phyloP scores from a whole-genome alignment of 2,888 invertebrate genomes.

The Megaustenia siamemsis region DNA sequence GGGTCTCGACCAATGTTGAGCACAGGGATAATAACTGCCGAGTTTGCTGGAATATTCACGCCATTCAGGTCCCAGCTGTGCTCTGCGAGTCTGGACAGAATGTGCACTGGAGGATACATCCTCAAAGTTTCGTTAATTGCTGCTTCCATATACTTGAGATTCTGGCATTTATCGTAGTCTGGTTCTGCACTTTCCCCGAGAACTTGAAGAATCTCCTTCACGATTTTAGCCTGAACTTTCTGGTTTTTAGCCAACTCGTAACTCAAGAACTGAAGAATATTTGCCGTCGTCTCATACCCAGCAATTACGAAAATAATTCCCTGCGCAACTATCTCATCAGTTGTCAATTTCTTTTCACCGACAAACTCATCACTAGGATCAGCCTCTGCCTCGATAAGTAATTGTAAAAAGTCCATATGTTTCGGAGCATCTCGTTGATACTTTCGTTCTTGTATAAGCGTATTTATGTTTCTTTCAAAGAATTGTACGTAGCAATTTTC shows the following conservation, averaged over 20 bases:
- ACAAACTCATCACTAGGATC: slow-evolving; percentile 24
- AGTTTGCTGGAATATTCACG: slow-evolving; percentile 39
- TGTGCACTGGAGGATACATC: slow-evolving; percentile 62
- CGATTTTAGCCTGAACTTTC: slow-evolving; percentile 42
- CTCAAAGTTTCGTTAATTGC: slow-evolving; percentile 65
- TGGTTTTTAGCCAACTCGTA: slow-evolving; percentile 49
- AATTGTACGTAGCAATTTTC: background rate
- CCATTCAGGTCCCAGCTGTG: slow-evolving; percentile 19
- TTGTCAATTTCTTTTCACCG: slow-evolving; percentile 43
- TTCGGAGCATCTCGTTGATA: slow-evolving; percentile 11
- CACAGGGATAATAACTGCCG: slow-evolving; percentile 39
- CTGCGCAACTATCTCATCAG: slow-evolving; percentile 52
- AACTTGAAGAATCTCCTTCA: slow-evolving; percentile 40
- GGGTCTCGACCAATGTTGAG: slow-evolving; percentile 44
- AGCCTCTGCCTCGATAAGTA: slow-evolving; percentile 53
- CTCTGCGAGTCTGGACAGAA: slow-evolving; percentile 22
- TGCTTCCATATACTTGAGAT: slow-evolving; percentile 65
- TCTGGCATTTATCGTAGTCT: slow-evolving; percentile 60
- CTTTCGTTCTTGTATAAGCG: slow-evolving; percentile 37
- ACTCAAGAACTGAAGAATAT: slow-evolving; percentile 50
- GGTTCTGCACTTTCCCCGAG: slow-evolving; percentile 60
- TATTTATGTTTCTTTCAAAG: background rate
- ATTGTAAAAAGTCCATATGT: slow-evolving; percentile 50
- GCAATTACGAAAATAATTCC: slow-evolving; percentile 53
- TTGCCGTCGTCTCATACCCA: slow-evolving; percentile 54